Evolutionary conservation across 2,888 invertebrate genomes (phyloP).

Genomic region (Epinotia bilunana): DNA sequence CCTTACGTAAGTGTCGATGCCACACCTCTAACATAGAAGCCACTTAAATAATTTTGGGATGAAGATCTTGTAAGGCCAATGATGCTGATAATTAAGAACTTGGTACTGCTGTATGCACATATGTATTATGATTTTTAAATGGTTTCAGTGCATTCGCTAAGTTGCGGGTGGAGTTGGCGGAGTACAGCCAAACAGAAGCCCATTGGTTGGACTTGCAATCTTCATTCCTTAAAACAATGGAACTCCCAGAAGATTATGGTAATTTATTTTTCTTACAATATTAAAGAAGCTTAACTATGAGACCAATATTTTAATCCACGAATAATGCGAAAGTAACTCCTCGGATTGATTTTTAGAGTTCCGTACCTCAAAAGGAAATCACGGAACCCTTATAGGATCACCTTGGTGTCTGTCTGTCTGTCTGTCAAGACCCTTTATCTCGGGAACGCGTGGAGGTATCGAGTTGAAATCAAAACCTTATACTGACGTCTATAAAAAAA

Average conservation of each 20-base stretch:
- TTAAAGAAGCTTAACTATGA: background rate
- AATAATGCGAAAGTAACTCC: background rate
- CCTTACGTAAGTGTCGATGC: no score
- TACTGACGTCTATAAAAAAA: no score
- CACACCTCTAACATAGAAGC: no score
- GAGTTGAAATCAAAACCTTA: no score
- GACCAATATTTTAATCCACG: background rate
- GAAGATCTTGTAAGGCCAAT: no score
- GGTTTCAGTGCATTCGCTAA: conserved; percentile 62
- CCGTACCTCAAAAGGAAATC: no score
- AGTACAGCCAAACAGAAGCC: conserved; percentile 60
- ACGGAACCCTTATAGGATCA: no score
- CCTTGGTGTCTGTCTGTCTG: no score
- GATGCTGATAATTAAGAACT: no score
- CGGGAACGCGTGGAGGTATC: no score
- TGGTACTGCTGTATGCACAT: background rate
- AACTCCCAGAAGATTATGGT: conserved; percentile 69
- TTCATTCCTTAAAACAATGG: conserved; percentile 70
- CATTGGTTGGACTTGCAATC: conserved; percentile 69
- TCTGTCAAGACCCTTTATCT: background rate
- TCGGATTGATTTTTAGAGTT: no score
- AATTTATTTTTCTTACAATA: conserved; percentile 36
- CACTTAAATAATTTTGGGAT: no score
- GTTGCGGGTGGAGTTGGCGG: conserved; percentile 61
- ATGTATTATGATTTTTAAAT: background rate